These are phyloP conservation scores for Digitonthophagus gazella DNA, from an alignment of 2,888 invertebrate species.

Conservation along the genomic window DNA sequence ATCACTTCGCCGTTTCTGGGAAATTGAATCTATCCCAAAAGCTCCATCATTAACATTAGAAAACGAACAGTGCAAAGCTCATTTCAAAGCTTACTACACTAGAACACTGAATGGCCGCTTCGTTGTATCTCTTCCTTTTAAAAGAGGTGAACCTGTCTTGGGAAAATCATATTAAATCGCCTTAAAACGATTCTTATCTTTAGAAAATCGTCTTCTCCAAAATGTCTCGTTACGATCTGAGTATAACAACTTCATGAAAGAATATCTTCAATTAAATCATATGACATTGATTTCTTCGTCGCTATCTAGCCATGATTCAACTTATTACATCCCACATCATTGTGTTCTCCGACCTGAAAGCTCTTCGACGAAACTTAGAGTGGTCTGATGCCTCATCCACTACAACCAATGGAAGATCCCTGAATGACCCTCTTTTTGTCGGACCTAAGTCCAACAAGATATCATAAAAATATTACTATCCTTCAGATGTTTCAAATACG, in stretches of 20 bases:
- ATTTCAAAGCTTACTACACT: too few species aligned
- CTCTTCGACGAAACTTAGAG: slow-evolving; percentile 29
- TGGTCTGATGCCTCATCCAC: slow-evolving; percentile 31
- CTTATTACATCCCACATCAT: slow-evolving; percentile 33
- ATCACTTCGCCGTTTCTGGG: too few species aligned
- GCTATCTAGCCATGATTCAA: neutral
- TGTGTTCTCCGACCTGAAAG: neutral
- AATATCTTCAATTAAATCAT: neutral
- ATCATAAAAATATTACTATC: slow-evolving; percentile 29
- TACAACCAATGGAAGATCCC: slow-evolving; percentile 25
- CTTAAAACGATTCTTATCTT: slow-evolving; percentile 16
- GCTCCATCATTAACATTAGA: too few species aligned
- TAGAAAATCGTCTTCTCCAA: slow-evolving; percentile 24
- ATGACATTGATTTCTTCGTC: slow-evolving; percentile 1
- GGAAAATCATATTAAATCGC: slow-evolving; percentile 24
- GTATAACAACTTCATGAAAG: slow-evolving; percentile 4
- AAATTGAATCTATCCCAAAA: too few species aligned
- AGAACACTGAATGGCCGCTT: too few species aligned
- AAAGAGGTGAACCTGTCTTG: slow-evolving; percentile 4
- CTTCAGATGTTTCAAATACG: slow-evolving; percentile 26
- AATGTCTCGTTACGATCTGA: slow-evolving; percentile 13
- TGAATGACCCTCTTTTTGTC: slow-evolving; percentile 28
- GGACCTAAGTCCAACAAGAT: slow-evolving; percentile 29
- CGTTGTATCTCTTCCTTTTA: too few species aligned
- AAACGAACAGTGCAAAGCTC: too few species aligned